A percentile compares a stretch with the other conserved stretches of the same genome.
phyloP scores from a whole-genome alignment of 2,113 vertebrate genomes.

The Gambusia affinis region DNA sequence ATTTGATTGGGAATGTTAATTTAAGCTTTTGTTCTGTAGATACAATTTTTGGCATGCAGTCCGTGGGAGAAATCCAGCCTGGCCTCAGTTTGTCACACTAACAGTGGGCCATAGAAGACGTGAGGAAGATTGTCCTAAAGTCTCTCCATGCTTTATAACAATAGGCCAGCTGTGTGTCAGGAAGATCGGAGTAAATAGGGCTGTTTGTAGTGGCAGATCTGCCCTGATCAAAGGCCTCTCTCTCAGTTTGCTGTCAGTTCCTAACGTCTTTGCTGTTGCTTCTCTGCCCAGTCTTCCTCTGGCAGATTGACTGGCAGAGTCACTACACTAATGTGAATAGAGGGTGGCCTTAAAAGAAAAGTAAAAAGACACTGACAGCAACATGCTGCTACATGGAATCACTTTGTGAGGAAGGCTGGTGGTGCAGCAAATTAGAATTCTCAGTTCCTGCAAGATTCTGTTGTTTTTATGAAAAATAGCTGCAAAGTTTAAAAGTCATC shows the following conservation, averaged over 20 bases:
- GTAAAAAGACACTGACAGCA: constrained; percentile 32
- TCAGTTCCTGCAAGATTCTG: constrained; percentile 1
- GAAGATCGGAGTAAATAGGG: constrained; percentile 58
- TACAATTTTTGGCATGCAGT: constrained; percentile 51
- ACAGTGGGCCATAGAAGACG: constrained; percentile 60
- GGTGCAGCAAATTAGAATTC: constrained; percentile 23
- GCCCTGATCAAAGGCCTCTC: constrained; percentile 66
- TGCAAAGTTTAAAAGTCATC: constrained; percentile 28
- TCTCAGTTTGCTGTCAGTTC: constrained; percentile 55
- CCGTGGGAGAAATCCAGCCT: constrained; percentile 58
- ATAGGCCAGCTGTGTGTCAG: constrained; percentile 57
- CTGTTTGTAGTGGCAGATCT: constrained; percentile 65
- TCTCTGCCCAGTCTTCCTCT: constrained; percentile 27
- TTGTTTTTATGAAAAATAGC: constrained; percentile 28
- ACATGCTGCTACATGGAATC: constrained; percentile 30
- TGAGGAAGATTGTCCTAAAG: constrained; percentile 55
- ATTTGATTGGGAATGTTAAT: constrained; percentile 56
- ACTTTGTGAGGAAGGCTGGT: constrained; percentile 11
- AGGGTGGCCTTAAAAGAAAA: constrained; percentile 24
- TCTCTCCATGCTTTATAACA: constrained; percentile 47
- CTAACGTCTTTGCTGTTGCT: constrained; percentile 37
- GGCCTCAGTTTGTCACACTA: constrained; percentile 51
- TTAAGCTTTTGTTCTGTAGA: constrained; percentile 38
- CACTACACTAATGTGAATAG: constrained; percentile 24
- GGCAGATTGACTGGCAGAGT: constrained; percentile 36